phyloP scores from a whole-genome alignment of 1,140 invertebrate genomes.

The Lanistes nyassanus region DNA sequence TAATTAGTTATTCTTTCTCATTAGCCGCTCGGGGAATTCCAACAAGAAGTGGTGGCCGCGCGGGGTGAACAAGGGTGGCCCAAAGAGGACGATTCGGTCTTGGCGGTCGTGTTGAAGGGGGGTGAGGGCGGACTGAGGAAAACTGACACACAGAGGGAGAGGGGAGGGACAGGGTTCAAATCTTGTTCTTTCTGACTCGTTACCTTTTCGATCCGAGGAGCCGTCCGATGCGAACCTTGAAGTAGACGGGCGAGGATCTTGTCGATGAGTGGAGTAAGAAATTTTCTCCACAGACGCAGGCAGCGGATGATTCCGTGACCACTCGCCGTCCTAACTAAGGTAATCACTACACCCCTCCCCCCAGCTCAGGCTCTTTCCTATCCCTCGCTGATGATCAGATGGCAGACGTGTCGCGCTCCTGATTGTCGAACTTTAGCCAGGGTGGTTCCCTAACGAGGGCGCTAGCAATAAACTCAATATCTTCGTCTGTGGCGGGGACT shows the following conservation, averaged over 20 bases:
- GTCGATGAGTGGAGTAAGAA: too few species aligned
- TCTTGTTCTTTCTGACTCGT: neutral
- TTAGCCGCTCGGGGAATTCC: conserved; percentile 6
- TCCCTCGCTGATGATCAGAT: neutral
- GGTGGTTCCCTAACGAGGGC: conserved; percentile 1
- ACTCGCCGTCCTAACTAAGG: conserved; percentile 16
- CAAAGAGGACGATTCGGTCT: neutral
- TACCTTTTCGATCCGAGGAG: neutral
- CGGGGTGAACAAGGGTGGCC: too few species aligned
- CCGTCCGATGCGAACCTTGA: neutral
- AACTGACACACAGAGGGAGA: neutral
- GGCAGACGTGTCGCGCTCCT: conserved; percentile 15
- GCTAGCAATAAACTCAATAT: conserved; percentile 10
- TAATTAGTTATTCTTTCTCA: conserved; percentile 36
- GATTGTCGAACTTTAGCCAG: conserved; percentile 9
- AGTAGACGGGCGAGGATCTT: neutral
- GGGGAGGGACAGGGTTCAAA: too few species aligned
- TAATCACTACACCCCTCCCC: neutral
- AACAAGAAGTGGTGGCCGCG: too few species aligned
- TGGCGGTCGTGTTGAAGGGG: neutral
- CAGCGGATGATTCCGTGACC: neutral
- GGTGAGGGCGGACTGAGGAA: neutral
- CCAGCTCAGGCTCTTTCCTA: neutral
- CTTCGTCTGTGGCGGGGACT: neutral
- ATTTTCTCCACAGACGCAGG: neutral